phyloP scores from a whole-genome alignment of 1,140 invertebrate species.

The Brachionus manjavacas region DNA sequence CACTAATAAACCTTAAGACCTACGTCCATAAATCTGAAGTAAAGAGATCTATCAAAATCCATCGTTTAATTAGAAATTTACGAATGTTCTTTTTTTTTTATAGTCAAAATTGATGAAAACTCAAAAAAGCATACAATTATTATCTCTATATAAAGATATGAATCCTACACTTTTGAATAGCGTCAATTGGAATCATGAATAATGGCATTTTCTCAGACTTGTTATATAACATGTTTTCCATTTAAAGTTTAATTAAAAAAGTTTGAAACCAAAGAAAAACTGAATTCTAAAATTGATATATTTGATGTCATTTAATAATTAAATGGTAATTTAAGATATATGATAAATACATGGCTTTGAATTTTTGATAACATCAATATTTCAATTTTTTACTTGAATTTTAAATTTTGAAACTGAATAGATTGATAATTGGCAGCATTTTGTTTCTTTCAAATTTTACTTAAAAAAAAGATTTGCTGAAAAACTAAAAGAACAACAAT shows the following conservation, averaged over 20 bases:
- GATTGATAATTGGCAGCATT: neutral
- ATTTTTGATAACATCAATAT: neutral
- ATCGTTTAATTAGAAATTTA: neutral
- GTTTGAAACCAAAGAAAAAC: neutral
- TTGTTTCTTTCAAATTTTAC: neutral
- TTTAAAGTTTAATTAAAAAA: neutral
- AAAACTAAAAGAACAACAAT: no score
- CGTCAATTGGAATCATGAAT: neutral
- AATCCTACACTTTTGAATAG: neutral
- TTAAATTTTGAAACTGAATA: neutral
- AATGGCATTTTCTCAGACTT: neutral
- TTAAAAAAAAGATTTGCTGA: neutral
- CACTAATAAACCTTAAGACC: neutral
- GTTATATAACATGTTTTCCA: neutral
- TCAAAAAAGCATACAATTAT: neutral
- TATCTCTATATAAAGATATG: neutral
- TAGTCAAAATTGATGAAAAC: neutral
- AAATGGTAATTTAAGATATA: neutral
- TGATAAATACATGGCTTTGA: neutral
- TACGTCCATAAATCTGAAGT: constrained; percentile 41
- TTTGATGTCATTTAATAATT: neutral
- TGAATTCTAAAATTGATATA: neutral
- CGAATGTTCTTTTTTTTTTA: neutral
- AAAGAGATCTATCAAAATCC: constrained; percentile 40
- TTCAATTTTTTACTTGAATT: neutral